Conservation (phyloP, 2,797 vertebrate species). For the Australoheros facetus region DNA sequence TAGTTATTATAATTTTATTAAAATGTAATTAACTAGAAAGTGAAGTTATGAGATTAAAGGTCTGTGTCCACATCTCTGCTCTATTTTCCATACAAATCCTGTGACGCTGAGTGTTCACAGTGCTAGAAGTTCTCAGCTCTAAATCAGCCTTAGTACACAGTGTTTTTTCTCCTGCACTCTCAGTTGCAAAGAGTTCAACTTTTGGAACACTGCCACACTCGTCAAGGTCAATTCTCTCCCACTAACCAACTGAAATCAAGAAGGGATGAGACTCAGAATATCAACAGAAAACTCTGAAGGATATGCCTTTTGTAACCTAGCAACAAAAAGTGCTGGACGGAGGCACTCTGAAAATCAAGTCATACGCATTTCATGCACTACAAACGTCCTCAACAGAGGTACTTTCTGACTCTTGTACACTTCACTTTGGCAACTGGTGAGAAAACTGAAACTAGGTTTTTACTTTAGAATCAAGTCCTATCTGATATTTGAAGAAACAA, state of each 20-base stretch:
- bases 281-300: neutral
- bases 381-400: neutral
- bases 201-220: neutral
- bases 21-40: neutral
- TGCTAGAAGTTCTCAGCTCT: neutral
- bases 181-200: neutral
- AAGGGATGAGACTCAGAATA: neutral
- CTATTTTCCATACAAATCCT: neutral
- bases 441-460: neutral
- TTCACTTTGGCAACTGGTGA: neutral
- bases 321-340: neutral
- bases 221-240: neutral
- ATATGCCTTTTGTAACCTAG: neutral
- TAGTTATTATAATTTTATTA: neutral
- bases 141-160: neutral
- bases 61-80: neutral
- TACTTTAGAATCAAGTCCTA: neutral
- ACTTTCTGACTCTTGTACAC: neutral
- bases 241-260: neutral
- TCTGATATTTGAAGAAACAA: no score
- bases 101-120: neutral
- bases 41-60: neutral
- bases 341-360: neutral
- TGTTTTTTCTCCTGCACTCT: neutral
- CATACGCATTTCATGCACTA: neutral